A percentile compares a stretch with the other conserved stretches of the same genome.
phyloP scores from a whole-genome alignment of 2,888 invertebrate species.

The Agonopterix subpropinquella region DNA sequence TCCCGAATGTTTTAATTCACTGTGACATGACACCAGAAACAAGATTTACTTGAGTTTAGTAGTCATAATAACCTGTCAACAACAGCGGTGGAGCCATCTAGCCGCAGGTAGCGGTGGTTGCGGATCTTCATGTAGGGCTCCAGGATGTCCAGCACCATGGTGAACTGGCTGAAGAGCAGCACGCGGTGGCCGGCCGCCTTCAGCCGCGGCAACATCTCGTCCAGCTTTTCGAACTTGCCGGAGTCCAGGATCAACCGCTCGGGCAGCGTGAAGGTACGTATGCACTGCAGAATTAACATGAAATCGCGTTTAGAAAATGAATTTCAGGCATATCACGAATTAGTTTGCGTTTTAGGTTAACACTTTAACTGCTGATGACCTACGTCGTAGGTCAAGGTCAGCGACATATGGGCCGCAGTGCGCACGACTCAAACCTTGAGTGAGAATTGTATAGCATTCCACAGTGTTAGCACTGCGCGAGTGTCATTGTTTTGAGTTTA shows the following conservation, averaged over 20 bases:
- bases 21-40: too few species aligned
- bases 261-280: conserved; percentile 78
- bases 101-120: conserved; percentile 83
- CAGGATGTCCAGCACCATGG: conserved; percentile 94
- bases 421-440: too few species aligned
- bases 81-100: conserved; percentile 95
- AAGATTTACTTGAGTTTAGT: too few species aligned
- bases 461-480: too few species aligned
- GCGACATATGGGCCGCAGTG: too few species aligned
- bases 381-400: too few species aligned
- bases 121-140: conserved; percentile 90
- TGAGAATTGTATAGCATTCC: too few species aligned
- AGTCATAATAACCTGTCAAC: conserved; percentile 75
- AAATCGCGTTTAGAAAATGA: not conserved
- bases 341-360: too few species aligned
- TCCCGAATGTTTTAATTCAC: too few species aligned
- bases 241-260: conserved; percentile 84
- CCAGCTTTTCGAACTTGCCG: conserved; percentile 90
- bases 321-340: too few species aligned
- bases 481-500: too few species aligned
- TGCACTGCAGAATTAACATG: conserved; percentile 57
- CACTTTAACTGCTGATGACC: too few species aligned
- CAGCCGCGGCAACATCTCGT: conserved; percentile 83
- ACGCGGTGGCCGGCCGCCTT: conserved; percentile 87
- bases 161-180: conserved; percentile 97